A percentile compares a stretch with the other conserved stretches of the same genome.
Conservation (phyloP, 2,888 invertebrate species). For the Hydroisotoma schaefferi region DNA sequence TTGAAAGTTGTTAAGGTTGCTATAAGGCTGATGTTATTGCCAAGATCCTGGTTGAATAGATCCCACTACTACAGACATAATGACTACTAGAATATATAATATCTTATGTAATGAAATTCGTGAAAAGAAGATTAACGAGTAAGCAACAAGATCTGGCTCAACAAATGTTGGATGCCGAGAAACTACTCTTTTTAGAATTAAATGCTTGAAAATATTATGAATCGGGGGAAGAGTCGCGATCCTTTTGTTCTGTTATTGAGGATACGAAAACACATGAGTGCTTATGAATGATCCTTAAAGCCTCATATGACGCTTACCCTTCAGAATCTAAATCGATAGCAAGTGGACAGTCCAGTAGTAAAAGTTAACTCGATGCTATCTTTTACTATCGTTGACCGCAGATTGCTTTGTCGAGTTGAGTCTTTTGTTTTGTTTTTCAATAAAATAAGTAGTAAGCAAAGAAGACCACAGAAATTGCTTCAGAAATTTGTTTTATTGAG, state of each 20-base stretch:
- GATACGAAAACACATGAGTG: constrained; percentile 35
- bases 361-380: no score
- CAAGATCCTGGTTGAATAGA: no score
- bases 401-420: no score
- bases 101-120: constrained; percentile 68
- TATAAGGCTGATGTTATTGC: no score
- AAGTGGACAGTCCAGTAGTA: neutral
- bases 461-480: no score
- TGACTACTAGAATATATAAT: no score
- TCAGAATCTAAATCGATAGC: neutral
- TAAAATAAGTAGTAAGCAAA: no score
- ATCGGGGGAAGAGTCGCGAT: constrained; percentile 62
- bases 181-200: constrained; percentile 68
- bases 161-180: constrained; percentile 64
- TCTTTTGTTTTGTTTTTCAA: no score
- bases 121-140: constrained; percentile 62
- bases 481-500: no score
- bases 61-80: no score
- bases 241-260: constrained; percentile 38
- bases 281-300: constrained; percentile 12
- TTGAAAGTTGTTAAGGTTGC: no score
- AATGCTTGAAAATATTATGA: constrained; percentile 70
- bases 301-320: constrained; percentile 9
- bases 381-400: no score
- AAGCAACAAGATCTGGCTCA: constrained; percentile 52